Percentiles rank a stretch among this genome's conserved stretches.
These are phyloP conservation scores for Phrynosoma blainvillii DNA, from an alignment of 2,113 vertebrate genomes.

Conservation along the genomic window DNA sequence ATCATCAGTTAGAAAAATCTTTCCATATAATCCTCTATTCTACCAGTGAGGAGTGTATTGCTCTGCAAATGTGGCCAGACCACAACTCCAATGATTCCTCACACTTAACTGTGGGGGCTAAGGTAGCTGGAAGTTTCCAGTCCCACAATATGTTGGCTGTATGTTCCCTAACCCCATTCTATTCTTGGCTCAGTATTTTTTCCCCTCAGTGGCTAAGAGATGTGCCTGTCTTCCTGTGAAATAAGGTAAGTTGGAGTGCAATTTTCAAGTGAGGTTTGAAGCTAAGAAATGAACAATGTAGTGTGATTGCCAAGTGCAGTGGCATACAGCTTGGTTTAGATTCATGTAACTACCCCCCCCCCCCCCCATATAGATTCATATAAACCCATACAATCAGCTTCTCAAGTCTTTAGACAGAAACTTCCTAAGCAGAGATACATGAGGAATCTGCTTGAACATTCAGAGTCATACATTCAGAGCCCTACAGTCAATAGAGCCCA, in stretches of 20 bases:
- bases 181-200: not conserved
- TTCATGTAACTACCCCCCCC: no score
- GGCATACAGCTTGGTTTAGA: not conserved
- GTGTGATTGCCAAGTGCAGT: not conserved
- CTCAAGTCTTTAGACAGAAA: not conserved
- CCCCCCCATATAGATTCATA: no score
- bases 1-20: no score
- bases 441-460: not conserved
- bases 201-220: not conserved
- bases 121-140: not conserved
- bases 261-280: accelerated
- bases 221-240: not conserved
- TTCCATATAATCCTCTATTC: not conserved
- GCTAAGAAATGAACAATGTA: not conserved
- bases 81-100: not conserved
- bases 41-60: not conserved
- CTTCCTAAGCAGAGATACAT: not conserved
- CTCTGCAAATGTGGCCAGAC: not conserved
- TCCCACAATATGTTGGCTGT: not conserved
- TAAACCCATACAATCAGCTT: not conserved
- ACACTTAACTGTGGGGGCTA: not conserved
- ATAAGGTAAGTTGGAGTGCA: not conserved
- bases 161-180: not conserved
- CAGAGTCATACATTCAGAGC: accelerated
- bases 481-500: not conserved